Percentiles rank a stretch among this genome's conserved stretches.
Conservation (phyloP, 2,888 invertebrate species). For the Chaetogeoica ovagalla region DNA sequence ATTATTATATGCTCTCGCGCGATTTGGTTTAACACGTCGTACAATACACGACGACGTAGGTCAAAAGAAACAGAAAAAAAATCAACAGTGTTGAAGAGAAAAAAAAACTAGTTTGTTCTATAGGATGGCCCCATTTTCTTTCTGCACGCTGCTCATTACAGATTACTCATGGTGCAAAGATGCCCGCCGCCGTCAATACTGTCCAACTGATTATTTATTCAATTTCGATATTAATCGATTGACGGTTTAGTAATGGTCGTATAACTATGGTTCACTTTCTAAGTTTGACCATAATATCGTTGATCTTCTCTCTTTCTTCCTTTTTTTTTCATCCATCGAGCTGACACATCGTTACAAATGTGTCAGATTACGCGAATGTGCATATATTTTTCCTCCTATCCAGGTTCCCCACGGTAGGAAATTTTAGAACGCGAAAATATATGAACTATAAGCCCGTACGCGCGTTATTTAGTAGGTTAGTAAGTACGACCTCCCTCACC, state of each 20-base stretch:
- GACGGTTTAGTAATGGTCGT: background rate
- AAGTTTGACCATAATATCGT: conserved; percentile 14
- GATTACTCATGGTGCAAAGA: conserved; percentile 43
- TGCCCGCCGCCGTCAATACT: conserved; percentile 40
- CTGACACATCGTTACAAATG: too few species aligned
- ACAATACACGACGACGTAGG: background rate
- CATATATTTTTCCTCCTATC: too few species aligned
- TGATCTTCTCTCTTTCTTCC: background rate
- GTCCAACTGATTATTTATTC: conserved; percentile 31
- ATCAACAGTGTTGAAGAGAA: conserved; percentile 11
- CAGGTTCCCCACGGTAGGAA: too few species aligned
- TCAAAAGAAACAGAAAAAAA: background rate
- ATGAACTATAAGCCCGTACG: too few species aligned
- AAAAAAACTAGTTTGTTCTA: conserved; percentile 16
- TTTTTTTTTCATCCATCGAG: background rate
- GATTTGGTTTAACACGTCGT: conserved; percentile 21
- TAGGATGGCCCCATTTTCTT: conserved; percentile 37
- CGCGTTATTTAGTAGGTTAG: too few species aligned
- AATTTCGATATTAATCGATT: conserved; percentile 33
- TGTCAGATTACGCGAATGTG: too few species aligned
- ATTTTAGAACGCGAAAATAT: too few species aligned
- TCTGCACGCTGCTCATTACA: conserved; percentile 15
- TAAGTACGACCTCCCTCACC: too few species aligned
- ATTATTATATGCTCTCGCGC: background rate
- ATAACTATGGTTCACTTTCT: conserved; percentile 41